These are phyloP conservation scores for Anisognathus igniventris DNA, from an alignment of 2,797 vertebrate genomes.

Conservation along the genomic window DNA sequence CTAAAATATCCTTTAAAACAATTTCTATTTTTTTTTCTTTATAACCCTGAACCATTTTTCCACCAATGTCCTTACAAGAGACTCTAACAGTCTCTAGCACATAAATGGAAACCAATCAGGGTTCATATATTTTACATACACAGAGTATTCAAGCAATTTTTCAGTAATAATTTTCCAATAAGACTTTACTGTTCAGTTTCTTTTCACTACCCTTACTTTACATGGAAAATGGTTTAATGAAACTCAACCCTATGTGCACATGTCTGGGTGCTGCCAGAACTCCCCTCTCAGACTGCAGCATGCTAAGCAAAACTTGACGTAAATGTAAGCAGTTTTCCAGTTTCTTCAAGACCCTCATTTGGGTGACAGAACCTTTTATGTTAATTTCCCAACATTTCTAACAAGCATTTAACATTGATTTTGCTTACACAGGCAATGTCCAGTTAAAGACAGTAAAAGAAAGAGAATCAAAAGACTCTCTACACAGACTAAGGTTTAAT, in stretches of 20 bases:
- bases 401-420: background rate
- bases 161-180: background rate
- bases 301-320: background rate
- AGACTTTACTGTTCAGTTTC: background rate
- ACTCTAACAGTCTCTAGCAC: background rate
- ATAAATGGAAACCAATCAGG: background rate
- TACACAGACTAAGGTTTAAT: background rate
- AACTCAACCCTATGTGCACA: background rate
- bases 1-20: background rate
- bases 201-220: background rate
- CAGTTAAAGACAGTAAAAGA: background rate
- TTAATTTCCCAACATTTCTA: background rate
- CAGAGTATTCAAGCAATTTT: background rate
- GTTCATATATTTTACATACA: background rate
- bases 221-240: background rate
- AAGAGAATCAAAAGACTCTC: slow-evolving; percentile 28
- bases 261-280: background rate
- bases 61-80: background rate
- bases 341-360: background rate
- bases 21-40: background rate
- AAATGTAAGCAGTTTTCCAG: background rate
- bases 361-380: background rate
- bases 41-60: background rate
- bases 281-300: background rate
- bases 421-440: background rate